Conservation (phyloP, 2,888 invertebrate genomes). For the Brassicogethes aeneus region DNA sequence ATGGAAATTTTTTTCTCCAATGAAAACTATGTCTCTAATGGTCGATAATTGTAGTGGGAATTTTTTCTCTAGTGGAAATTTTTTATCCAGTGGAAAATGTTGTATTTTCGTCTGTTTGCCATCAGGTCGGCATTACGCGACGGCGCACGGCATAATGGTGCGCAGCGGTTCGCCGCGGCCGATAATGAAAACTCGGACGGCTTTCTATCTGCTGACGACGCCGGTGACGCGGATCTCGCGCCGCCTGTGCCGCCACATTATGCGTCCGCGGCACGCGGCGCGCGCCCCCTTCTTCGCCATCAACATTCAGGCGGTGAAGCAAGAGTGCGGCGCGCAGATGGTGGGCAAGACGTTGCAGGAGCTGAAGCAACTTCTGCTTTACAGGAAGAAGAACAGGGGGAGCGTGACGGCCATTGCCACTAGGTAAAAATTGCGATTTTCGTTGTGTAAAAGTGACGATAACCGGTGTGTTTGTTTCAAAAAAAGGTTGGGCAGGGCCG, state of each 20-base stretch:
- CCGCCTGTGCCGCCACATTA: slow-evolving; percentile 72
- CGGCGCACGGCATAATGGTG: slow-evolving; percentile 75
- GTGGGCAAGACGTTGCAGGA: slow-evolving; percentile 45
- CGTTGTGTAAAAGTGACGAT: too few relatives aligned
- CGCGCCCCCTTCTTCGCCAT: slow-evolving; percentile 76
- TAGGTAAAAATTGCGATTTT: slow-evolving; percentile 4
- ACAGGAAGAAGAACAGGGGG: slow-evolving; percentile 51
- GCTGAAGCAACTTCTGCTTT: slow-evolving; percentile 47
- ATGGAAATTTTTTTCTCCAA: neutral
- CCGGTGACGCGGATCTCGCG: slow-evolving; percentile 84
- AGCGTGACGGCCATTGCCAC: slow-evolving; percentile 66
- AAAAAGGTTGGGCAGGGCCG: slow-evolving; percentile 55
- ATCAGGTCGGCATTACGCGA: slow-evolving; percentile 74
- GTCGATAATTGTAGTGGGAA: too few relatives aligned
- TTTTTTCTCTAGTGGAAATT: neutral
- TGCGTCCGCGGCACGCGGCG: slow-evolving; percentile 78
- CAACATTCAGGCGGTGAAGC: slow-evolving; percentile 66
- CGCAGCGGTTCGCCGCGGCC: slow-evolving; percentile 75
- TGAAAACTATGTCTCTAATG: too few relatives aligned
- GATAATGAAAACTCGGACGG: slow-evolving; percentile 94
- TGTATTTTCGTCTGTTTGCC: too few relatives aligned
- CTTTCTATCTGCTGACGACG: slow-evolving; percentile 90
- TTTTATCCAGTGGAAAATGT: neutral
- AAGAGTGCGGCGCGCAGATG: slow-evolving; percentile 67
- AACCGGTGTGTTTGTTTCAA: too few relatives aligned